phyloP scores from a whole-genome alignment of 2,113 vertebrate species.

The Alethe castanea region DNA sequence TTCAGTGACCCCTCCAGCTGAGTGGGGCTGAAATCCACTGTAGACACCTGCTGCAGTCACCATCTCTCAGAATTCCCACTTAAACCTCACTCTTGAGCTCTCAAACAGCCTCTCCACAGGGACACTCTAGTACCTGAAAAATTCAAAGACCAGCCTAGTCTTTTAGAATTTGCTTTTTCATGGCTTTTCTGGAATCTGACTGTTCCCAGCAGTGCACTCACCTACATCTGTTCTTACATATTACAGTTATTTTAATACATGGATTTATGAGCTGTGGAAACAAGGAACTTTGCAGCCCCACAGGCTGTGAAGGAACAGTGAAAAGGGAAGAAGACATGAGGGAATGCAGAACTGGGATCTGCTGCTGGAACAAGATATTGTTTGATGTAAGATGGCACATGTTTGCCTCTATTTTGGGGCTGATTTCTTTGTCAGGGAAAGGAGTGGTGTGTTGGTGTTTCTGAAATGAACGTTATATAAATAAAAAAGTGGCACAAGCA shows the following conservation, averaged over 20 bases:
- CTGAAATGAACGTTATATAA: not conserved
- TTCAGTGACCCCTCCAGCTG: not conserved
- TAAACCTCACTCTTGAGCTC: not conserved
- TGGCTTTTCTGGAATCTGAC: not conserved
- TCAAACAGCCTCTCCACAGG: not conserved
- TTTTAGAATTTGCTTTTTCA: not conserved
- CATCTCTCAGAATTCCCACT: not conserved
- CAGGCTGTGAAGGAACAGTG: not conserved
- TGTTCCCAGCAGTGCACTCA: slow-evolving; percentile 5
- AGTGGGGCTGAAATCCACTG: not conserved
- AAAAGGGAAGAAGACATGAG: not conserved
- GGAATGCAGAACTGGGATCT: not conserved
- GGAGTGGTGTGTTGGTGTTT: not conserved
- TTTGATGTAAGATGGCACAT: not conserved
- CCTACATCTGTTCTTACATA: not conserved
- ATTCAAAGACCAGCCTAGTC: not conserved
- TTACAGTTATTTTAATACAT: not conserved
- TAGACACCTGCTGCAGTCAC: not conserved
- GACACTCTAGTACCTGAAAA: not conserved
- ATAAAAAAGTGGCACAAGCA: slow-evolving; percentile 5
- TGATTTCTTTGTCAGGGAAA: not conserved
- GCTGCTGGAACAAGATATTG: not conserved
- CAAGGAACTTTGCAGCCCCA: not conserved
- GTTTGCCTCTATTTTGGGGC: not conserved
- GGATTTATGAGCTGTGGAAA: slow-evolving; percentile 25